Base-by-base conservation (phyloP, 2,888 invertebrate species). In the Phortica magna region DNA sequence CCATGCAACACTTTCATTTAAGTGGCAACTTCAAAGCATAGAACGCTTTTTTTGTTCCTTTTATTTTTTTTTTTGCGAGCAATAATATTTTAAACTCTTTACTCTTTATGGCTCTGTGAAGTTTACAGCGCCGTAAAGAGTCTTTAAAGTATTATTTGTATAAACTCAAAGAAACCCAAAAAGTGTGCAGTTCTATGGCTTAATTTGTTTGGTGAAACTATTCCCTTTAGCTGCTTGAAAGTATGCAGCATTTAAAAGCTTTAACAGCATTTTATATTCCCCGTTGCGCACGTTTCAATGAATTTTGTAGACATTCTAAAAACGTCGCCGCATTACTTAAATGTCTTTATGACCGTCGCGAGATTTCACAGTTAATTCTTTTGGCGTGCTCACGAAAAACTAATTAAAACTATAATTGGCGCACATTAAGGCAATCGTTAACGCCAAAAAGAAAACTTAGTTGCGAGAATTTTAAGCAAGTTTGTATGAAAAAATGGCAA, bases 391-490 rank as follows among this genome's bases (percentile, higher is more conserved):
- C 39, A 55, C 55, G 55, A 53, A 71, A 55, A 53, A 71, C 12
- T 71, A 55, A 71, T 71, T 71, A 71, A 53, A 71, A 71, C 53
- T 14, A 71, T 71, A 71, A 71, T 55, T 55, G 70, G 17, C 53
- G 31, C 31, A 12, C 70, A 71, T 71, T 71, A 55, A 22, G 22
- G 22, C 19, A 17, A 17, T 10, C 70, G 19, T 71, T 71, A 55
- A 65, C 12, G 31, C 31, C 14, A 39, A 41, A 17, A 31, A 48
- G 48, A 48, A 48, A 48, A 48, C 14, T 48, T 12, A 6, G 48
- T 6, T 2, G 9, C 7, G 9, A 2, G 48, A 48, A 48, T 48
- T 48, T 48, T 6, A 48, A 48, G 7, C 9, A 48, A 48, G 48
- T 48, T 14, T 48, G 3, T 12, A 12, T 12, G 48, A 14, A 48